phyloP scores from a whole-genome alignment of 1,140 invertebrate genomes.

The Grapholita molesta region DNA sequence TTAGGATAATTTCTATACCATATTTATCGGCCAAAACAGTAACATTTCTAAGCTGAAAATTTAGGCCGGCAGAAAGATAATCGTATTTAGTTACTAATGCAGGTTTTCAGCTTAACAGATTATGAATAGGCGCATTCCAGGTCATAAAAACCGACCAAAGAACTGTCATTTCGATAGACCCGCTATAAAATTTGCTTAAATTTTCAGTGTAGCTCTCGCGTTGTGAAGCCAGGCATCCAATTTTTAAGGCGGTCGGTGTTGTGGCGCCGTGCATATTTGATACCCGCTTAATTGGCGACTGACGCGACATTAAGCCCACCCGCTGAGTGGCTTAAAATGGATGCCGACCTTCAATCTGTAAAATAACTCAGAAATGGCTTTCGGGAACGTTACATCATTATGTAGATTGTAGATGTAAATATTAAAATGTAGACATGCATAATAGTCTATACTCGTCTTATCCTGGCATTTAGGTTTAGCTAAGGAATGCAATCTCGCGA shows the following conservation, averaged over 20 bases:
- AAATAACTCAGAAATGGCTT: neutral
- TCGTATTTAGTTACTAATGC: neutral
- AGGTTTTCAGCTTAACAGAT: neutral
- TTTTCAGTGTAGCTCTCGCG: neutral
- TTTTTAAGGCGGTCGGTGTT: slow-evolving; percentile 1
- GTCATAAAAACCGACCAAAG: neutral
- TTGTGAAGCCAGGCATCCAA: neutral
- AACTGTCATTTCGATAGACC: neutral
- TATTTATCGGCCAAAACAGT: neutral
- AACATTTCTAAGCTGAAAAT: neutral
- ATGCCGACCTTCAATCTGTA: neutral
- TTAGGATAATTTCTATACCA: neutral
- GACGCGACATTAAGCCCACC: neutral
- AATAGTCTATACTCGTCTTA: too few species aligned
- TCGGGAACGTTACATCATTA: neutral
- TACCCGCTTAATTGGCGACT: slow-evolving; percentile 1
- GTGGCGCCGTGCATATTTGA: slow-evolving; percentile 12
- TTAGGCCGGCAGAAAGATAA: neutral
- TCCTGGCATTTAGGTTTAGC: too few species aligned
- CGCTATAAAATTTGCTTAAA: neutral
- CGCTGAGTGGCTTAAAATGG: neutral
- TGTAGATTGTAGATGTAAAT: neutral
- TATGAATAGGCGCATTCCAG: neutral
- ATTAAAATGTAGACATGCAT: too few species aligned
- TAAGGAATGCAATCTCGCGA: too few species aligned